Evolutionary conservation across 2,797 vertebrate genomes (phyloP).

Genomic region (Geotrypetes seraphini): DNA sequence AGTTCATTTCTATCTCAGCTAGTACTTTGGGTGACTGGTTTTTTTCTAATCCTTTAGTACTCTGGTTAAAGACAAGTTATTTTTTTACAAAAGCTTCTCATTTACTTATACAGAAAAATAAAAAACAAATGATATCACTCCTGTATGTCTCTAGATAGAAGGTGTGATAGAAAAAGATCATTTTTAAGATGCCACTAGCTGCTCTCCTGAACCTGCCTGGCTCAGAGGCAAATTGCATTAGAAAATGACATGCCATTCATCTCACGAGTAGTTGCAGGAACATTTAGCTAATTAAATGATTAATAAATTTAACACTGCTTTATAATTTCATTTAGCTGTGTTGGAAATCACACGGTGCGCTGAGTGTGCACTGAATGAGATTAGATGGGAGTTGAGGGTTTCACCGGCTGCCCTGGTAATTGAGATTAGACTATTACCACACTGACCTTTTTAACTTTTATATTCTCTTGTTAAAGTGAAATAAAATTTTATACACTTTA

Average conservation of each 20-base stretch:
- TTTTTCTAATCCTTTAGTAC: too few species aligned
- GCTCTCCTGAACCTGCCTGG: conserved; percentile 85
- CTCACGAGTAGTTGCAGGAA: conserved; percentile 86
- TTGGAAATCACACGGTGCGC: conserved; percentile 86
- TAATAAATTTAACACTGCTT: conserved; percentile 98
- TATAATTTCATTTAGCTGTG: conserved; percentile 93
- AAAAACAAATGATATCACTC: conserved; percentile 23
- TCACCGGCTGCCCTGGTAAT: conserved; percentile 79
- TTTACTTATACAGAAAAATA: conserved; percentile 31
- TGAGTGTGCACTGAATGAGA: conserved; percentile 77
- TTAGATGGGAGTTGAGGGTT: conserved; percentile 79
- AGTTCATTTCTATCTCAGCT: too few species aligned
- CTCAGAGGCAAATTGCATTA: conserved; percentile 92
- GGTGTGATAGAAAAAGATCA: conserved; percentile 49
- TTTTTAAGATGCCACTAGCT: conserved; percentile 71
- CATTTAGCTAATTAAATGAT: conserved; percentile 99
- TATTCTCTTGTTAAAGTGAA: conserved; percentile 76
- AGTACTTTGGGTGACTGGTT: too few species aligned
- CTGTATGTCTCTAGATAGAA: conserved; percentile 41
- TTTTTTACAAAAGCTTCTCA: conserved; percentile 15
- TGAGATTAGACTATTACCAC: conserved; percentile 94
- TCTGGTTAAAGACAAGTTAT: conserved; percentile 24
- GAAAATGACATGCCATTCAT: conserved; percentile 95
- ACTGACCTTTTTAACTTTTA: conserved; percentile 95
- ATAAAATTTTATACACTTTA: conserved; percentile 80